phyloP scores from a whole-genome alignment of 2,113 vertebrate genomes.

The Pantherophis guttatus region DNA sequence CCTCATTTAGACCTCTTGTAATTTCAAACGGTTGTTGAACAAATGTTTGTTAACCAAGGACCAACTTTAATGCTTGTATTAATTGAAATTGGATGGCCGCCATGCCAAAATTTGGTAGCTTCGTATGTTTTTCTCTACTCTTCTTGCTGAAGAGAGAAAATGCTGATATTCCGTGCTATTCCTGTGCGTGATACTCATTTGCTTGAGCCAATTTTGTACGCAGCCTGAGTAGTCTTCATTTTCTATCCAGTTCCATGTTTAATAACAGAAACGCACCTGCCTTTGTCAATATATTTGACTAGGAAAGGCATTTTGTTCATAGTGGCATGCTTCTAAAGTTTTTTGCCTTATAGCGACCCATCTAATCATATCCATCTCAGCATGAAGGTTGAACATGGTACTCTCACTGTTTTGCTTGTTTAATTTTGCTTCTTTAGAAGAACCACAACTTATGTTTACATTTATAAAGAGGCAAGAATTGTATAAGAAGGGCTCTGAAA shows the following conservation, averaged over 20 bases:
- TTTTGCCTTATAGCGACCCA: neutral
- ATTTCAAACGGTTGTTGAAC: neutral
- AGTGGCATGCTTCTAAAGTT: neutral
- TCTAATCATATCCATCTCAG: neutral
- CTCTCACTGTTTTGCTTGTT: neutral
- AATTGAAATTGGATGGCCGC: neutral
- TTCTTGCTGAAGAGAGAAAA: neutral
- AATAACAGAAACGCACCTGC: slow-evolving; percentile 28
- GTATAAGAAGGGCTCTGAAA: rapidly evolving
- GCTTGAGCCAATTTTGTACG: neutral
- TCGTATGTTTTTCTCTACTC: neutral
- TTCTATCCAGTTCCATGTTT: neutral
- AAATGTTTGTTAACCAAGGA: neutral
- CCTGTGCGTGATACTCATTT: neutral
- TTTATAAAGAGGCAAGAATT: neutral
- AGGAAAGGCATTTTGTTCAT: slow-evolving; percentile 4
- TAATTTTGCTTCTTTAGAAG: neutral
- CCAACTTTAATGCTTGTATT: neutral
- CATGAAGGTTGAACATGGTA: neutral
- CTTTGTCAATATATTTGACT: slow-evolving; percentile 18
- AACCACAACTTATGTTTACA: neutral
- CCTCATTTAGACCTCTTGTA: neutral
- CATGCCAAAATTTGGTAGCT: neutral
- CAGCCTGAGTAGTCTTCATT: neutral
- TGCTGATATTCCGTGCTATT: neutral